A percentile compares a stretch with the other conserved stretches of the same genome.
Conservation (phyloP, 35 echinoderm and acorn worm species). For the Chiridota heheva region DNA sequence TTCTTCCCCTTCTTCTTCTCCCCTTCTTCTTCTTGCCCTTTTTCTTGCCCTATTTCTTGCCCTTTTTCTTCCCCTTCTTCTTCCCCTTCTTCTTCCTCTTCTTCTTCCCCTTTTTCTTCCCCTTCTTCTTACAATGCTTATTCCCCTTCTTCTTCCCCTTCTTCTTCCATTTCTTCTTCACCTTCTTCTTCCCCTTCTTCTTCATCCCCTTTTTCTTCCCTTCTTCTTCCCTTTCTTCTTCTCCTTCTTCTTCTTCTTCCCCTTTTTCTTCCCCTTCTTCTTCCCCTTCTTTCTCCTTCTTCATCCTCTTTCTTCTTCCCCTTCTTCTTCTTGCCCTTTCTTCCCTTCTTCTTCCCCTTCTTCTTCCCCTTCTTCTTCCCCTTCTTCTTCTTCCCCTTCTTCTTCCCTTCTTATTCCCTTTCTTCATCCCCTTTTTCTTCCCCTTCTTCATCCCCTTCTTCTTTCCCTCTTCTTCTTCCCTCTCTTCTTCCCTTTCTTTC, state of each 20-base stretch:
- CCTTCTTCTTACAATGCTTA: neutral
- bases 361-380: no score
- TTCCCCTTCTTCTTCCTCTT: slow-evolving; percentile 2
- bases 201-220: neutral
- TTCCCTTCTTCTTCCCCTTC: neutral
- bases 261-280: neutral
- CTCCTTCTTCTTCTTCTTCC: neutral
- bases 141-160: neutral
- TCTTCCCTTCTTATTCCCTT: no score
- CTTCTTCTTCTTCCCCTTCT: no score
- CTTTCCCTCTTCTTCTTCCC: no score
- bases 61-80: neutral
- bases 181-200: neutral
- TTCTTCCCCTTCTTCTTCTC: no score
- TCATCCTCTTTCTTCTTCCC: neutral
- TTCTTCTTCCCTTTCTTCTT: neutral
- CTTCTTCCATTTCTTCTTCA: neutral
- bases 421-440: no score
- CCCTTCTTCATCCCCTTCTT: no score
- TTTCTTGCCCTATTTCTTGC: neutral
- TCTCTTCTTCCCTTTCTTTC: no score
- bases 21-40: neutral
- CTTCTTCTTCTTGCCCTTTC: neutral
- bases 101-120: neutral
- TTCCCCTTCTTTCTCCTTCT: neutral